Evolutionary conservation across 2,797 vertebrate species (phyloP).

Genomic region (Diglossa cyanea): DNA sequence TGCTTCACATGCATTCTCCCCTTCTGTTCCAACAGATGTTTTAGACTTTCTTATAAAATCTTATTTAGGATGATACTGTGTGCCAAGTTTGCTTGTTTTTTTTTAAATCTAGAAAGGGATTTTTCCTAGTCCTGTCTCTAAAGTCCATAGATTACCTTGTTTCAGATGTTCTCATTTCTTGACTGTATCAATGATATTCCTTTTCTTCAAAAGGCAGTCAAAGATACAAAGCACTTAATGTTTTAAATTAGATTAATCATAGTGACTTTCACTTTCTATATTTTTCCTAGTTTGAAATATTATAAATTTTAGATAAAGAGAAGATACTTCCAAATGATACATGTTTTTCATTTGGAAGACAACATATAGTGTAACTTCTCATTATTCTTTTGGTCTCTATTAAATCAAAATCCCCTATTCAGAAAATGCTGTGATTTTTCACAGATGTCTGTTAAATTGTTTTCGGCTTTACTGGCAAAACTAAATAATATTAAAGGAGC

Average conservation of each 20-base stretch:
- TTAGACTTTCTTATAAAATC: not conserved
- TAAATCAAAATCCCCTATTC: not conserved
- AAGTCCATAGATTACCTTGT: not conserved
- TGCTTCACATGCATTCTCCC: not conserved
- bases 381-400: not conserved
- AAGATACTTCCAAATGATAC: not conserved
- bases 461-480: conserved; percentile 16
- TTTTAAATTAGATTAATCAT: not conserved
- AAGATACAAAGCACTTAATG: not conserved
- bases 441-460: not conserved
- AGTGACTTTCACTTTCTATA: not conserved
- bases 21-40: not conserved
- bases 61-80: not conserved
- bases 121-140: not conserved
- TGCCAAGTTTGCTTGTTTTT: not conserved
- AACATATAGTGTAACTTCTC: not conserved
- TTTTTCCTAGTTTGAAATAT: not conserved
- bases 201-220: not conserved
- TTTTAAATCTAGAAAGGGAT: not conserved
- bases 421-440: not conserved
- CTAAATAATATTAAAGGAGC: not conserved
- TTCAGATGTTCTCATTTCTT: conserved; percentile 5
- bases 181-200: not conserved
- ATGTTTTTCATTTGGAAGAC: not conserved
- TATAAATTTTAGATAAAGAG: not conserved